Evolutionary conservation across 2,888 invertebrate genomes (phyloP), one percentile per base, ranked within the genome.

Genomic region (Lepidocyrtoides sp.): DNA sequence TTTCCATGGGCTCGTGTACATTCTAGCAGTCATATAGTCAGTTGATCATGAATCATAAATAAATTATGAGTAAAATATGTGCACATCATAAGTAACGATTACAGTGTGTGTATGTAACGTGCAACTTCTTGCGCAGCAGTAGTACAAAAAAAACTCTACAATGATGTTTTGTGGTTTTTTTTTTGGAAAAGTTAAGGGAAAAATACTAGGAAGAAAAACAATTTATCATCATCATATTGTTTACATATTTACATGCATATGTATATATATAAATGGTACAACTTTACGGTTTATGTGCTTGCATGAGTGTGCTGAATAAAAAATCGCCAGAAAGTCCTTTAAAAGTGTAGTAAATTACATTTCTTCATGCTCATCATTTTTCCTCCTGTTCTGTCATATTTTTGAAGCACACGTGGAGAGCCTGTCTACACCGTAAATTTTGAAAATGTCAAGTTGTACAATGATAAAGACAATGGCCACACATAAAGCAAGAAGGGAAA

Each of bases 381-480:
- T 23, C 44, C 44, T 44, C 41, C 12, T 48, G 75, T 75, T 44
- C 8, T 26, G 5, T 75, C 23, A 72, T 29, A 63, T 72, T 17
- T 54, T 20, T 44, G 44, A 72, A 44, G 44, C 41, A 44, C 72
- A 72, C 72, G 72, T 72, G 72, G 72, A 72, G 72, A 75, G 44
- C 36, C 23, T 75, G 41, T 20, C 7, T 41, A 20, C 54, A 54
- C 79, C 79, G 57, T 57, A 57, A 20, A 5, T 0, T 79, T 79
- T 79, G 54, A 23, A 79, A 79, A 79, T 79, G 79, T 57, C 79
- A 79, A 79, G 79, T 57, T 54, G n/a, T 57, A 48, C 48, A 23
- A 29, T n/a, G 23, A 29, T 77, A n/a, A 48, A 0, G 23, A 7
- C n/a, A 12, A 75, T 75, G 48, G 48, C 12, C 48, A 14, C 0